phyloP scores from a whole-genome alignment of 2,113 vertebrate species.

The Chauna torquata region DNA sequence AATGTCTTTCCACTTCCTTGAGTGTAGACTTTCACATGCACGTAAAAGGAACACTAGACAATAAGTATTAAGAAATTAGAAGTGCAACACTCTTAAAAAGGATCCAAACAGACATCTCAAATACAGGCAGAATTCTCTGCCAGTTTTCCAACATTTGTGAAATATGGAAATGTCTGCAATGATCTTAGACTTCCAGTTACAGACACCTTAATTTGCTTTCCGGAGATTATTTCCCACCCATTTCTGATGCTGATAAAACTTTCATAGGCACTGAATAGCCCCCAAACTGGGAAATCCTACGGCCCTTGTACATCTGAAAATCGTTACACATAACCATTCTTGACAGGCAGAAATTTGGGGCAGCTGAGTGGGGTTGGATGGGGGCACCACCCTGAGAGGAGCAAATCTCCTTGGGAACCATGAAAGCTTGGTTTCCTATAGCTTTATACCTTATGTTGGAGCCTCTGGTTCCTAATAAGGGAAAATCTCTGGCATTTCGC shows the following conservation, averaged over 20 bases:
- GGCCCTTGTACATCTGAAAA: background rate
- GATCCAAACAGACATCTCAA: background rate
- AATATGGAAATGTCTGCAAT: background rate
- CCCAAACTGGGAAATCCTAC: background rate
- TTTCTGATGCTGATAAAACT: background rate
- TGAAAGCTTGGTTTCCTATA: background rate
- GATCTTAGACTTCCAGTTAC: background rate
- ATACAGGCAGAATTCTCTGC: background rate
- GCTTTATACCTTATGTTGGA: background rate
- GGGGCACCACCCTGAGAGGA: rapidly evolving
- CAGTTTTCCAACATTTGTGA: background rate
- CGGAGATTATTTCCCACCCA: background rate
- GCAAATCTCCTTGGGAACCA: background rate
- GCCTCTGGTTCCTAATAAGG: background rate
- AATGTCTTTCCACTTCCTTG: background rate
- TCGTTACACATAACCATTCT: background rate
- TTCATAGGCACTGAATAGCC: background rate
- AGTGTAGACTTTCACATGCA: rapidly evolving
- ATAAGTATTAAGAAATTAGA: background rate
- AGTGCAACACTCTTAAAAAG: background rate
- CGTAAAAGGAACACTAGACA: background rate
- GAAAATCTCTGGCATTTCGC: background rate
- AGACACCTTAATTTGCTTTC: background rate
- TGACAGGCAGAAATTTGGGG: background rate
- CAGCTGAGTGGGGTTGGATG: background rate